These are phyloP conservation scores for Cotesia vestalis DNA, from an alignment of 1,140 invertebrate genomes.

Conservation along the genomic window DNA sequence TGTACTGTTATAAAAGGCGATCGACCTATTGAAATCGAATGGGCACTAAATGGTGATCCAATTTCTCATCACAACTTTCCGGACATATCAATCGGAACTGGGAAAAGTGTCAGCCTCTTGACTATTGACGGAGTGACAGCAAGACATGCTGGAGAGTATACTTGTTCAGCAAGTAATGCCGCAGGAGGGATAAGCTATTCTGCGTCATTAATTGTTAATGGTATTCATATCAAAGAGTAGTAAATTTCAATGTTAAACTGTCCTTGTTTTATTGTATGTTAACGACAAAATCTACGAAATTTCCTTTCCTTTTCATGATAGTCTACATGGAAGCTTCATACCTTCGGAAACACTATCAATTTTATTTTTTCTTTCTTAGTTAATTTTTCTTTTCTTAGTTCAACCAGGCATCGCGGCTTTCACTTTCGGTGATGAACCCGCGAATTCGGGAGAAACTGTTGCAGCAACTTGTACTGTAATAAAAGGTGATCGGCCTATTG, in stretches of 20 bases:
- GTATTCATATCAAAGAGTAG: conserved; percentile 58
- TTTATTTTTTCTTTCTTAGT: too few relatives aligned
- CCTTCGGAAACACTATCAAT: too few relatives aligned
- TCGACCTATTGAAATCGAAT: conserved; percentile 72
- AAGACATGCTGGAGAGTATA: conserved; percentile 76
- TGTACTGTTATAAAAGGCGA: conserved; percentile 78
- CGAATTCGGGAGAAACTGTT: conserved; percentile 70
- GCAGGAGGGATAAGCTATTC: conserved; percentile 73
- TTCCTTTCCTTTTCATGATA: conserved; percentile 6
- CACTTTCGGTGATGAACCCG: conserved; percentile 69
- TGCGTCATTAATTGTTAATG: conserved; percentile 77
- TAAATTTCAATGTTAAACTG: neutral
- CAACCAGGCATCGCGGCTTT: conserved; percentile 72
- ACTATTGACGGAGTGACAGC: conserved; percentile 74
- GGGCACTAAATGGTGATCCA: conserved; percentile 68
- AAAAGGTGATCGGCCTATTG: conserved; percentile 68
- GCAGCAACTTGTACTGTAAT: conserved; percentile 70
- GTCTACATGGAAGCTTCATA: too few relatives aligned
- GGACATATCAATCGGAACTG: conserved; percentile 73
- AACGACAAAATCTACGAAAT: conserved; percentile 23
- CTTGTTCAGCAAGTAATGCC: conserved; percentile 74
- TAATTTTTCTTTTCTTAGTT: conserved; percentile 60
- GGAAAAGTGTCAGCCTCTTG: conserved; percentile 76
- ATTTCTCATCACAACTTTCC: conserved; percentile 64
- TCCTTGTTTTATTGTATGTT: neutral